Percentiles rank a stretch among this genome's conserved stretches.
These are phyloP conservation scores for Perithous albicinctus DNA, from an alignment of 2,888 invertebrate species.

Conservation along the genomic window DNA sequence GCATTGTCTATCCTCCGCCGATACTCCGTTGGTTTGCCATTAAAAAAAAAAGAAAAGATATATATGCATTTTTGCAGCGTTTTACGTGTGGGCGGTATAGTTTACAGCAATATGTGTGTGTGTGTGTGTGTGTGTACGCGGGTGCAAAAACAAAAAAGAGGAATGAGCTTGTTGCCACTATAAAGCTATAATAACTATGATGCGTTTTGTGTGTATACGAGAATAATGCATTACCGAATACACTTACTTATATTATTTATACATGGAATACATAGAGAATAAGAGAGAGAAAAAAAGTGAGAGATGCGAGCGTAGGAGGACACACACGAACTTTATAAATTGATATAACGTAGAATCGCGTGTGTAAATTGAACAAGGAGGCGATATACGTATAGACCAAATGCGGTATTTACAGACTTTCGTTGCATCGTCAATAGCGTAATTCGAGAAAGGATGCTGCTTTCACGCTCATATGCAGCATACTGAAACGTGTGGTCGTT, in stretches of 20 bases:
- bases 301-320: constrained; percentile 47
- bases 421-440: constrained; percentile 39
- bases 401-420: not conserved
- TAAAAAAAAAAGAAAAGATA: constrained; percentile 19
- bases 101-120: too few species aligned
- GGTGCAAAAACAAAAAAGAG: constrained; percentile 30
- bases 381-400: not conserved
- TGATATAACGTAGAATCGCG: constrained; percentile 11
- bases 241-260: constrained; percentile 59
- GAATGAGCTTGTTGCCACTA: constrained; percentile 33
- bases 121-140: constrained; percentile 9
- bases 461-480: not conserved
- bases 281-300: constrained; percentile 30
- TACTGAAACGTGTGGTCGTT: constrained; percentile 11
- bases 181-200: constrained; percentile 42
- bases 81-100: not conserved
- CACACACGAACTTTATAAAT: constrained; percentile 41
- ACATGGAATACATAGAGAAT: constrained; percentile 21
- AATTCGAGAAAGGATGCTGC: constrained; percentile 48
- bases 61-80: not conserved
- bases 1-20: constrained; percentile 49
- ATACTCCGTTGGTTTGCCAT: constrained; percentile 24
- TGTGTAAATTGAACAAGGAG: constrained; percentile 4
- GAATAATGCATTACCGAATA: constrained; percentile 65
- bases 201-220: constrained; percentile 57